Percentiles rank a stretch among this genome's conserved stretches.
Conservation (phyloP, 2,797 vertebrate species). For the Chelon labrosus region DNA sequence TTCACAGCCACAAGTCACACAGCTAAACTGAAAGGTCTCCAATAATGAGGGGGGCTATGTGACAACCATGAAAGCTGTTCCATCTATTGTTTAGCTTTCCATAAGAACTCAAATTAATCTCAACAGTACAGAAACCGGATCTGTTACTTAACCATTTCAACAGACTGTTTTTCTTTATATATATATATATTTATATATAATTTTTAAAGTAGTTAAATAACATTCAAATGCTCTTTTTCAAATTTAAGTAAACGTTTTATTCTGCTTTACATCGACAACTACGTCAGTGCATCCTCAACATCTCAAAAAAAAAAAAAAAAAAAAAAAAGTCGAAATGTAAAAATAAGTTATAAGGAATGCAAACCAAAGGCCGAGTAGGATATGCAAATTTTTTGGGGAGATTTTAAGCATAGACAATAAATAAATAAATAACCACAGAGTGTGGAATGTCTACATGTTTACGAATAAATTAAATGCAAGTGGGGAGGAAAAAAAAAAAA, state of each 20-base stretch:
- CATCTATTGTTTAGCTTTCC: conserved; percentile 83
- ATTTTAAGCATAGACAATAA: conserved; percentile 92
- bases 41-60: conserved; percentile 81
- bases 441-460: conserved; percentile 90
- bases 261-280: conserved; percentile 88
- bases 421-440: conserved; percentile 97
- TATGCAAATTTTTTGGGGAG: conserved; percentile 72
- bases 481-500: conserved; percentile 69
- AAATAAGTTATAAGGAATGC: conserved; percentile 88
- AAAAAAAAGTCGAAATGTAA: conserved; percentile 78
- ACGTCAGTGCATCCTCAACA: conserved; percentile 87
- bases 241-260: conserved; percentile 86
- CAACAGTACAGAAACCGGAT: conserved; percentile 87
- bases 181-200: not conserved
- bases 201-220: conserved; percentile 79
- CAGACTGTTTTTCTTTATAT: conserved; percentile 49
- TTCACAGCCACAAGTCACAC: conserved; percentile 88
- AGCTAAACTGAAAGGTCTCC: conserved; percentile 86
- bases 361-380: conserved; percentile 81
- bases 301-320: conserved; percentile 75
- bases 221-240: conserved; percentile 84
- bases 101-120: conserved; percentile 86
- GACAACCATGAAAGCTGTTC: conserved; percentile 79
- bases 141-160: conserved; percentile 67
- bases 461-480: conserved; percentile 94